Base-by-base conservation (phyloP, 2,888 invertebrate genomes). In the Plusia festucae region DNA sequence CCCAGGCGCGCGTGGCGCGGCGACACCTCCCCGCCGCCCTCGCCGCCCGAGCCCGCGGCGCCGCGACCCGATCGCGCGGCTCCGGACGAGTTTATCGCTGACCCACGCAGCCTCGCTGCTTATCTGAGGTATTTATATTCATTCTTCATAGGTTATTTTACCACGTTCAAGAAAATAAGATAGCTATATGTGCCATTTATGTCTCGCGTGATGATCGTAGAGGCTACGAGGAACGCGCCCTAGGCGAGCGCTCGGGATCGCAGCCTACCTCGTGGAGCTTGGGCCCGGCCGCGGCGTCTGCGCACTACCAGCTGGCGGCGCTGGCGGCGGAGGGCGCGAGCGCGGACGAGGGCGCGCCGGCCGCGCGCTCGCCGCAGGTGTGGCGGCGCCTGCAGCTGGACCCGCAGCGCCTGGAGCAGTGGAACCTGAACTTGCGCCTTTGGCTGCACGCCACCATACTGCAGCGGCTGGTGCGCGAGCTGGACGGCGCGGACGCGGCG, bases 371-470 rank as follows among this genome's bases (percentile, higher is more conserved):
- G 15, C 73, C 73, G 44, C 76, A 54, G 80, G 93, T 96, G 63
- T 97, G 97, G 96, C 94, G 96, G 68, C 95, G 96, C 55, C 95
- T 97, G 71, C 95, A 96, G 84, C 94, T 97, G 5, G 96, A 97
- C 87, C 96, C 97, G 22, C 96, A 95, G 65, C 96, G 96, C 78
- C 95, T 98, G 60, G 97, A 97, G 65, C 96, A 97, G 88, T 98
- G 97, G 96, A 97, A 97, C 78, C 97, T 73, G 30, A 73, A 71
- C 72, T 61, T 63, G 60, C 62, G 73, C 32, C 68, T 60, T 98
- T 99, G 98, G 98, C 96, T 98, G 75, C 97, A 98, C 67, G 96
- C 97, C 81, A 98, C 98, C 4, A 97, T 99, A 74, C 92, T 99
- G 67, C 96, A 96, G 85, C 96, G 97, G 30, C 91, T 99, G 60